Evolutionary conservation across 2,797 vertebrate species (phyloP), one percentile per base, ranked within the genome.

Genomic region (Paratrypauchen microcephalus): DNA sequence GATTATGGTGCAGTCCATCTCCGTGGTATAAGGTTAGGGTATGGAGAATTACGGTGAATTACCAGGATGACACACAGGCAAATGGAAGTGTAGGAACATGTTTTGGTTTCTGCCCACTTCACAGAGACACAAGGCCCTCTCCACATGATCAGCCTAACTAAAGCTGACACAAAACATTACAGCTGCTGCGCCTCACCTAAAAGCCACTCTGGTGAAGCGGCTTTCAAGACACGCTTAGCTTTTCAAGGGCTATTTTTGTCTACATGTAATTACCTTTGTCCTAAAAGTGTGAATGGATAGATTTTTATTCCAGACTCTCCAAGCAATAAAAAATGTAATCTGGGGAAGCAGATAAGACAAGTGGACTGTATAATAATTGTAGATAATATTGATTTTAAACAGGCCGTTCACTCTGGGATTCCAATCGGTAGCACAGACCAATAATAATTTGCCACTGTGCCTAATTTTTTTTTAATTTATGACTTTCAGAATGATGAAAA

Each of bases 161-260:
- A 64, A 78, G 54, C 73, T 78, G 80, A 81, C 74, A 48, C 66
- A 47, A 55, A 68, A 19, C 69, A 77, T 81, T 41, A 79, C 4
- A 16, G 26, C 66, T 23, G 65, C 64, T 61, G 78, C 74, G 59
- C 24, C 73, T 54, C 52, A 72, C 21, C 61, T 77, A 70, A 30
- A 12, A 65, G 23, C 75, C 76, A 50, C 54, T 65, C 61, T 26
- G 52, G 55, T 57, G 50, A 68, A 65, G 55, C 64, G 45, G 39
- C 19, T 30, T 62, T 68, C n/a, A 66, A 41, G 28, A 57, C 59
- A 70, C 50, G 16, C 32, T 66, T 47, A 9, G 6, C 55, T 65
- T 28, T 52, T 68, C 32, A 39, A 15, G 4, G 9, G 54, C 72
- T 64, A 13, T 45, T 41, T 67, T 61, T 52, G 61, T 26, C 45